phyloP scores from a whole-genome alignment of 2,888 invertebrate genomes.

The Odontomyia ornata region DNA sequence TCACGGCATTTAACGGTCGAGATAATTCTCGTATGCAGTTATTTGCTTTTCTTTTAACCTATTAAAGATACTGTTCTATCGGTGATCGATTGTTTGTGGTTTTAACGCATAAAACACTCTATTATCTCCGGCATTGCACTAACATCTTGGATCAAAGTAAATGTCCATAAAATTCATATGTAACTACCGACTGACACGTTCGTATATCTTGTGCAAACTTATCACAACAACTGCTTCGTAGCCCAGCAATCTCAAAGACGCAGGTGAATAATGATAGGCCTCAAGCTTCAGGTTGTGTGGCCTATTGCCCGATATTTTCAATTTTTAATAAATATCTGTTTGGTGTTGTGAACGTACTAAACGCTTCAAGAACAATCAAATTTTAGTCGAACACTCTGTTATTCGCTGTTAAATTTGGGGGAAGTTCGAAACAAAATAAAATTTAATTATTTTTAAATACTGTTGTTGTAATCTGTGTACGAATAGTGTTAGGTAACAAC shows the following conservation, averaged over 20 bases:
- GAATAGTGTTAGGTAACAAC: too few relatives aligned
- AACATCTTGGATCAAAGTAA: background rate
- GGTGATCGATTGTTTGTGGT: constrained; percentile 38
- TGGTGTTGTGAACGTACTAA: background rate
- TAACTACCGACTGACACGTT: too few relatives aligned
- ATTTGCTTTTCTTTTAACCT: constrained; percentile 13
- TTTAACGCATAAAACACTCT: background rate
- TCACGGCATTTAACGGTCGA: constrained; percentile 43
- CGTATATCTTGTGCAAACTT: too few relatives aligned
- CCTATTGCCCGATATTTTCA: constrained; percentile 15
- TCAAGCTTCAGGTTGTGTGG: constrained; percentile 22
- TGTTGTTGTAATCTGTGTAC: too few relatives aligned
- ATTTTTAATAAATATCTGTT: background rate
- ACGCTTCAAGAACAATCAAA: constrained; percentile 12
- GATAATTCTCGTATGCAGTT: constrained; percentile 36
- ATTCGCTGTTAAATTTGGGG: background rate
- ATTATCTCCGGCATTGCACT: background rate
- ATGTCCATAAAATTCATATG: too few relatives aligned
- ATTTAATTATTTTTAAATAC: too few relatives aligned
- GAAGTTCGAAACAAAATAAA: background rate
- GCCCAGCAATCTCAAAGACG: too few relatives aligned
- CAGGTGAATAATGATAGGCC: background rate
- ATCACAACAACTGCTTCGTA: too few relatives aligned
- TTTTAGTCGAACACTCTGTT: background rate
- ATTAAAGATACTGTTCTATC: constrained; percentile 19